Evolutionary conservation across 2,888 invertebrate genomes (phyloP), one percentile per base, ranked within the genome.

Genomic region (Ophion ventricosus): DNA sequence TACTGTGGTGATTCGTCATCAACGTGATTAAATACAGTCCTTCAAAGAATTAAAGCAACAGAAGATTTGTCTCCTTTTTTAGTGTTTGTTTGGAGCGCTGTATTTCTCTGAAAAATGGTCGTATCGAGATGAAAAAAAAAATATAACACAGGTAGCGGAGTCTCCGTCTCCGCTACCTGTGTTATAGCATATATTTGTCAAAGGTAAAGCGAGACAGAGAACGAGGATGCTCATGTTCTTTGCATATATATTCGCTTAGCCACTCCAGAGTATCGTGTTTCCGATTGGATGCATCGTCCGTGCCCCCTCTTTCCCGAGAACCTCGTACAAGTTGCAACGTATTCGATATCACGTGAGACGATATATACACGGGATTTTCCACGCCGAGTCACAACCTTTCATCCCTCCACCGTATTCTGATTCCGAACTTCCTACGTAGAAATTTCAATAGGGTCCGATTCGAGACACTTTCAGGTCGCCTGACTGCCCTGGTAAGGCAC

Each of bases 261-360:
- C 54, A 56, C 29, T 26, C 5, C 25, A 56, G 56, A 70, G 49
- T 70, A 70, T 56, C 69, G 64, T 57, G 23, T 66, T 66, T 25
- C 56, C 35, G 25, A 63, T 54, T 40, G 23, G 26, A n/a, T n/a
- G 35, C 56, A 4, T 70, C 26, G 35, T 64, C 25, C 17, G 20
- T 63, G 17, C 54, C 54, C 11, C n/a, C 14, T 54, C 25, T 29
- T 26, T 63, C 29, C 4, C 49, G 20, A 26, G n/a, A 64, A 75
- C 29, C 56, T 64, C 3, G 54, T 56, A 17, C 20, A 56, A 54
- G 64, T 61, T 26, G 49, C 49, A 63, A 63, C 49, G 57, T 35
- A 66, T 66, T 56, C 23, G 49, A 40, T 57, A 66, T 26, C 35
- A 57, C 56, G 76, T 23, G 61, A 23, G 14, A 72, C 25, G 29